Evolutionary conservation across 2,113 vertebrate species (phyloP).

Genomic region (Charina bottae): DNA sequence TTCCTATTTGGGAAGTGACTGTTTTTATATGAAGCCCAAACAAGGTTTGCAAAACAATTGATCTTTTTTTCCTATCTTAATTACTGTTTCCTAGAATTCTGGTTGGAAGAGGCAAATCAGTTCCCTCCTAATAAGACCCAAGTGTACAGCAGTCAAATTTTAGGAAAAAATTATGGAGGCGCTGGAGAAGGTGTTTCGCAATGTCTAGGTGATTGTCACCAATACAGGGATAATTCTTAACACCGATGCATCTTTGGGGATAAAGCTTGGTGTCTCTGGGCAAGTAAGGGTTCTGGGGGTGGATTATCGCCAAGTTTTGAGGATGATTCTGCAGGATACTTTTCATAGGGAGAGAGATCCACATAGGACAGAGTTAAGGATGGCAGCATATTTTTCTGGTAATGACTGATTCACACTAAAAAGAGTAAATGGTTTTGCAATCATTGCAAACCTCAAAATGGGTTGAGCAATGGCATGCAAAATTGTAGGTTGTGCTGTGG

Average conservation of each 20-base stretch:
- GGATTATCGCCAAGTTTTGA: not conserved
- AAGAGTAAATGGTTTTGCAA: not conserved
- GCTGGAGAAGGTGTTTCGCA: not conserved
- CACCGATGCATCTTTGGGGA: not conserved
- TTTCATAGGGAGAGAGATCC: not conserved
- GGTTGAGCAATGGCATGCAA: not conserved
- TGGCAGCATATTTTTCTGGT: not conserved
- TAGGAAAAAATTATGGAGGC: not conserved
- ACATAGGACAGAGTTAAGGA: not conserved
- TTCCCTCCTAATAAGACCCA: not conserved
- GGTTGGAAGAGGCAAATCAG: not conserved
- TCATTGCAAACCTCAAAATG: not conserved
- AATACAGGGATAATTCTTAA: not conserved
- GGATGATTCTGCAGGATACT: not conserved
- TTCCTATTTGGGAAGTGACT: not conserved
- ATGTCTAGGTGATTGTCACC: not conserved
- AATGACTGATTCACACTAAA: not conserved
- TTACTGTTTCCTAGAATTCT: not conserved
- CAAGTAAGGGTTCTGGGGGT: not conserved
- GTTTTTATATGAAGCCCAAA: not conserved
- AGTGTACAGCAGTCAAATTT: not conserved
- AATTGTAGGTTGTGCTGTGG: not conserved
- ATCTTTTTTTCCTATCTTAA: not conserved
- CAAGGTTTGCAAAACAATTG: not conserved
- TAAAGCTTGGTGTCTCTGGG: not conserved